phyloP scores from a whole-genome alignment of 2,113 vertebrate species.

The Anguilla rostrata region DNA sequence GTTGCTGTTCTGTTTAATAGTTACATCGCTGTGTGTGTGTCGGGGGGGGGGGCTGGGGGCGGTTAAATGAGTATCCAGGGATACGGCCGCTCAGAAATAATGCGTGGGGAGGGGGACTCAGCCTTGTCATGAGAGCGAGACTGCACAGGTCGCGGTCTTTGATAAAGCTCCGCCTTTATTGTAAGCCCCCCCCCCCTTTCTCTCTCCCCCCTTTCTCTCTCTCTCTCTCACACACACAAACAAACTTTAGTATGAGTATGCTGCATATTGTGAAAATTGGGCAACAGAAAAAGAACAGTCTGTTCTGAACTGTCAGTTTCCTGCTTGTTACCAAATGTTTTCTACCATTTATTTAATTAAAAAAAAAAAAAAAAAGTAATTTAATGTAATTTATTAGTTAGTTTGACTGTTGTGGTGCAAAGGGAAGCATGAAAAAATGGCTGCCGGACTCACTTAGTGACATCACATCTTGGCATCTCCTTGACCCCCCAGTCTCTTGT shows the following conservation, averaged over 20 bases:
- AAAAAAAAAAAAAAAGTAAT: too few relatives aligned
- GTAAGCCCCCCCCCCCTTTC: not conserved
- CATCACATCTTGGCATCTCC: not conserved
- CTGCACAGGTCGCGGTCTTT: slow-evolving; percentile 38
- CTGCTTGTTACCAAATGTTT: too few relatives aligned
- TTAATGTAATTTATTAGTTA: too few relatives aligned
- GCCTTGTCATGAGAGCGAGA: slow-evolving; percentile 42
- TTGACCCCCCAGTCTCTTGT: not conserved
- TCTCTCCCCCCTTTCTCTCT: not conserved
- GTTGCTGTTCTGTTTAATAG: not conserved
- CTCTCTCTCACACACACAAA: not conserved
- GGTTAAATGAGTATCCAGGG: slow-evolving; percentile 67
- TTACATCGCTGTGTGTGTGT: slow-evolving; percentile 20
- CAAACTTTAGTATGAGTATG: not conserved
- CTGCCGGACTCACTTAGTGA: too few relatives aligned
- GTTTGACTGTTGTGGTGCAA: not conserved
- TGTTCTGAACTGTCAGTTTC: too few relatives aligned
- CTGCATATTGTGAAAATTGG: too few relatives aligned
- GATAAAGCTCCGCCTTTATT: not conserved
- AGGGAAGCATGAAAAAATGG: not conserved
- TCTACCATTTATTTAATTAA: not conserved
- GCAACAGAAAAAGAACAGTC: too few relatives aligned
- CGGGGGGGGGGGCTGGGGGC: slow-evolving; percentile 41
- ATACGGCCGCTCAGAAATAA: slow-evolving; percentile 55
- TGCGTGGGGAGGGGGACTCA: slow-evolving; percentile 46